Conservation (phyloP, 2,888 invertebrate genomes). For the Busseola fusca region DNA sequence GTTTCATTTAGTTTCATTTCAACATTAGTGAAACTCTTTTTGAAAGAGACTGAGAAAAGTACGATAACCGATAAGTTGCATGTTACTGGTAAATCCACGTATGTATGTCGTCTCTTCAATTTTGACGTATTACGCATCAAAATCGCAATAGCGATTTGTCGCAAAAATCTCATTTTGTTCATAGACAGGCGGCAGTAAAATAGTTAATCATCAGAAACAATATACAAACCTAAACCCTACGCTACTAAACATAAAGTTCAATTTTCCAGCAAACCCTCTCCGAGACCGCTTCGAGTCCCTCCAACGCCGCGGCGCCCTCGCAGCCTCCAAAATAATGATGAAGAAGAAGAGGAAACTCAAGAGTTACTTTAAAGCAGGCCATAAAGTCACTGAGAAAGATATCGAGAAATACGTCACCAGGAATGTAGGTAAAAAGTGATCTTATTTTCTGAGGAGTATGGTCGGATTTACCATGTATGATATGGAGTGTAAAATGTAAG, state of each 20-base stretch:
- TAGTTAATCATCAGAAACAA: background rate
- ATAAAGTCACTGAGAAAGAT: slow-evolving; percentile 88
- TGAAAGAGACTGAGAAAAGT: background rate
- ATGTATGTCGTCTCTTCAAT: too few species aligned
- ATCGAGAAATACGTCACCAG: slow-evolving; percentile 74
- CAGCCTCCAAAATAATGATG: slow-evolving; percentile 91
- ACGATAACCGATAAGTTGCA: too few species aligned
- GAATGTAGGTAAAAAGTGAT: slow-evolving; percentile 59
- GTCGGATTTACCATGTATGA: slow-evolving; percentile 19
- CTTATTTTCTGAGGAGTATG: slow-evolving; percentile 14
- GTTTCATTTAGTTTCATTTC: background rate
- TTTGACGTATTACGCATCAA: background rate
- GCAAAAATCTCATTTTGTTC: background rate
- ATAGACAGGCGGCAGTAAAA: background rate
- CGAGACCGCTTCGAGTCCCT: slow-evolving; percentile 95
- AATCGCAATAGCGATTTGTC: background rate
- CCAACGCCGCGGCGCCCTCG: slow-evolving; percentile 97
- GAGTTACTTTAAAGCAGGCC: slow-evolving; percentile 90
- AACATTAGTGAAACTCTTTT: background rate
- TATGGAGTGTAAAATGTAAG: slow-evolving; percentile 16
- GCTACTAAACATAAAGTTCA: background rate
- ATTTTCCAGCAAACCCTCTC: slow-evolving; percentile 91
- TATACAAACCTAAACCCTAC: slow-evolving; percentile 12
- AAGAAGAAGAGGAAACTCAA: slow-evolving; percentile 92
- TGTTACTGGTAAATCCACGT: background rate